phyloP scores from a whole-genome alignment of 2,113 vertebrate species.

The Choloepus hoffmanni region DNA sequence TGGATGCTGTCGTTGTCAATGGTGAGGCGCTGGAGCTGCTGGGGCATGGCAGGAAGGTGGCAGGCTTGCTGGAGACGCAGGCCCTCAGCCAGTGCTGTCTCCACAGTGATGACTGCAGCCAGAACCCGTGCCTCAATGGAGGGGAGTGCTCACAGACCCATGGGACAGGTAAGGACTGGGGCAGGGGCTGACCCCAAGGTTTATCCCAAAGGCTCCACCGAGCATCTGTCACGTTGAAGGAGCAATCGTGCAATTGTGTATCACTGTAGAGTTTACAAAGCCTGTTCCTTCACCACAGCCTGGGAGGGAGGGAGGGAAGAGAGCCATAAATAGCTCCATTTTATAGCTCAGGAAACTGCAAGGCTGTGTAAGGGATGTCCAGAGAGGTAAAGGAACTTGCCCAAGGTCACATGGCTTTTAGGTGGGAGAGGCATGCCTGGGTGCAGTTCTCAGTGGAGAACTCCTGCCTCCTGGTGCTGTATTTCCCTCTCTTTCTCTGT shows the following conservation, averaged over 20 bases:
- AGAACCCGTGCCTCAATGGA: constrained; percentile 90
- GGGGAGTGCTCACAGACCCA: constrained; percentile 89
- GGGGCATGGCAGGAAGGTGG: constrained; percentile 65
- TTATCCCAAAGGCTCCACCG: background rate
- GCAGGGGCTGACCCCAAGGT: background rate
- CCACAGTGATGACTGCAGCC: constrained; percentile 83
- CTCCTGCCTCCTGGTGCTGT: background rate
- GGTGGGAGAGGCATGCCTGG: background rate
- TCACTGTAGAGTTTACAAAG: background rate
- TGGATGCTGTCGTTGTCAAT: constrained; percentile 90
- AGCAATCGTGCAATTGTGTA: background rate
- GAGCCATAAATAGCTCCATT: background rate
- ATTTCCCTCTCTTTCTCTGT: background rate
- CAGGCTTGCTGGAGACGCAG: constrained; percentile 85
- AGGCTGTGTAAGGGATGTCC: background rate
- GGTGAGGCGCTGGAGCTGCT: constrained; percentile 85
- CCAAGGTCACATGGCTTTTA: background rate
- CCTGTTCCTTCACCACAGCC: background rate
- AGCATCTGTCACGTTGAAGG: background rate
- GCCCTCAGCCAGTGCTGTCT: constrained; percentile 92
- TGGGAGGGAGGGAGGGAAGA: background rate
- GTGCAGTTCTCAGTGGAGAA: background rate
- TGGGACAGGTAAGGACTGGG: constrained; percentile 87
- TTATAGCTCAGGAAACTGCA: background rate
- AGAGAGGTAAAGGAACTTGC: background rate